These are phyloP conservation scores for Microchirus variegatus DNA, from an alignment of 2,797 vertebrate genomes.

Conservation along the genomic window DNA sequence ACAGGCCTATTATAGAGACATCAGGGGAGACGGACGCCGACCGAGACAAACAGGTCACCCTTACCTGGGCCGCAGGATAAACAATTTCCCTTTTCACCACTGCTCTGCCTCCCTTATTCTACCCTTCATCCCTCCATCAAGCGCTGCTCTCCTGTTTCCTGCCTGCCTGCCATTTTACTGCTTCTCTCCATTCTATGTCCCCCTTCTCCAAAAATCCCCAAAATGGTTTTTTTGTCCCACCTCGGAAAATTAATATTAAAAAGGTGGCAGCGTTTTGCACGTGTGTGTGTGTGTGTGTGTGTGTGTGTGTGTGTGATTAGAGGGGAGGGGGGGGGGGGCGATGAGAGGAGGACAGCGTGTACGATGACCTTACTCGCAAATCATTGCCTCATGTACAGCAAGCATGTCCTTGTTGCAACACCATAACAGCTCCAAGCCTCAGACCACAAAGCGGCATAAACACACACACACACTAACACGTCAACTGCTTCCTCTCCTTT, in stretches of 20 bases:
- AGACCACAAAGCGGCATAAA: constrained; percentile 47
- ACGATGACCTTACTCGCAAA: constrained; percentile 69
- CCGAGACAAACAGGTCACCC: constrained; percentile 79
- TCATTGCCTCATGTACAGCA: constrained; percentile 56
- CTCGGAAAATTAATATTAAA: constrained; percentile 54
- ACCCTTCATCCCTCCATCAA: constrained; percentile 34
- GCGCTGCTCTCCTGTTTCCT: constrained; percentile 15
- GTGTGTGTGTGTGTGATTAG: constrained; percentile 7
- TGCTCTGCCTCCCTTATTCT: constrained; percentile 35
- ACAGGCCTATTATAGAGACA: constrained; percentile 73
- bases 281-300: neutral
- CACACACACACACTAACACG: constrained; percentile 46
- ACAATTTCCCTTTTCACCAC: constrained; percentile 55
- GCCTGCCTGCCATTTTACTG: constrained; percentile 12
- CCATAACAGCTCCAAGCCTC: constrained; percentile 47
- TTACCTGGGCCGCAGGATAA: constrained; percentile 70
- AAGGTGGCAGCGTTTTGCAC: neutral
- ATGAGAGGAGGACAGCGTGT: constrained; percentile 41
- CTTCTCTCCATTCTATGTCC: constrained; percentile 28
- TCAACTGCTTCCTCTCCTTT: constrained; percentile 18
- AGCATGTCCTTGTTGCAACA: constrained; percentile 67
- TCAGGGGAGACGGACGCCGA: constrained; percentile 68
- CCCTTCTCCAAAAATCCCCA: constrained; percentile 34
- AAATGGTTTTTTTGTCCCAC: constrained; percentile 26
- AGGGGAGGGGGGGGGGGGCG: constrained; percentile 29